Percentiles rank a stretch among this genome's conserved stretches.
Conservation (phyloP, 2,113 vertebrate genomes). For the Promerops cafer region DNA sequence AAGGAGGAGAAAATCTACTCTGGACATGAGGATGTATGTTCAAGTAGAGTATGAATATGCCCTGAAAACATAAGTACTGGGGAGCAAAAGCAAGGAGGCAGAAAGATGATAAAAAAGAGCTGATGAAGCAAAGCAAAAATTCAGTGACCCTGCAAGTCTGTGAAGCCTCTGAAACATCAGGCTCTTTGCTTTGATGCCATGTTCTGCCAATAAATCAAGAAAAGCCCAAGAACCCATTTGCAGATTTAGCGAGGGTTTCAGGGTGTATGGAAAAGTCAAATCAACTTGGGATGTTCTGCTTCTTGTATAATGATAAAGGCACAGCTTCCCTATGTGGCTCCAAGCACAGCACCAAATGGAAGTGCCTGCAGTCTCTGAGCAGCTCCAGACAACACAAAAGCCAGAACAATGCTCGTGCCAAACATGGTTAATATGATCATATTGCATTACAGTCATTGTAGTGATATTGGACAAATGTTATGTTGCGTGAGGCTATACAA, state of each 20-base stretch:
- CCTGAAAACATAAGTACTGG: not conserved
- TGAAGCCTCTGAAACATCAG: not conserved
- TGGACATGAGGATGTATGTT: slow-evolving; percentile 5
- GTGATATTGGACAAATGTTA: not conserved
- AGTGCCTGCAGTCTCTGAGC: not conserved
- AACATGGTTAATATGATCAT: not conserved
- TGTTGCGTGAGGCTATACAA: not conserved
- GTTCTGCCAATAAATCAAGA: slow-evolving; percentile 8
- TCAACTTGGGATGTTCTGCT: not conserved
- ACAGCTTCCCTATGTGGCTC: not conserved
- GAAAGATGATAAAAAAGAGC: not conserved
- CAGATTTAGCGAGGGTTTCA: slow-evolving; percentile 6
- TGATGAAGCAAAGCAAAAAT: slow-evolving; percentile 5
- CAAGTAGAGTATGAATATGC: not conserved
- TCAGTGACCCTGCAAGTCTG: not conserved
- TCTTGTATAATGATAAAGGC: not conserved
- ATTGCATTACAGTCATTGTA: not conserved
- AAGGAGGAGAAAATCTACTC: not conserved
- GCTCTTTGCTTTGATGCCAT: not conserved
- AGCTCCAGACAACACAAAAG: not conserved
- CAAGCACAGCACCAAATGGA: slow-evolving; percentile 15
- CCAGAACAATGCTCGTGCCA: not conserved
- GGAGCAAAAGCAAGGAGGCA: not conserved
- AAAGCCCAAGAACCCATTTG: not conserved
- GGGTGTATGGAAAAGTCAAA: not conserved